A percentile compares a stretch with the other conserved stretches of the same genome.
Evolutionary conservation across 1,140 invertebrate species (phyloP).

Genomic region (Bathynomus jamesi): DNA sequence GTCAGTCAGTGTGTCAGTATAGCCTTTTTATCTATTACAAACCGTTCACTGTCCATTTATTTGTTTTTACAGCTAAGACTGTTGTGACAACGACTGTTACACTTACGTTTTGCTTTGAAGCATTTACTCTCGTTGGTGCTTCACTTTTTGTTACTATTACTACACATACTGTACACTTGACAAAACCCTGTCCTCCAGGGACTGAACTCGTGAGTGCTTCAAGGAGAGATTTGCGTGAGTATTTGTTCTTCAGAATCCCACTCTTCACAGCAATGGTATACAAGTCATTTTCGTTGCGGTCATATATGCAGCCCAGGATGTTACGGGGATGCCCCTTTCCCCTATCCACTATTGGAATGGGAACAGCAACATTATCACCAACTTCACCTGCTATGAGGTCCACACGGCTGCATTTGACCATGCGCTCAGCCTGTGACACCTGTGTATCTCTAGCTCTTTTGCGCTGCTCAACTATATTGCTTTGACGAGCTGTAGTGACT

Average conservation of each 20-base stretch:
- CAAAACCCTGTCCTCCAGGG: conserved; percentile 15
- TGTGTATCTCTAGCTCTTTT: conserved; percentile 1
- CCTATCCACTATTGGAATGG: conserved; percentile 13
- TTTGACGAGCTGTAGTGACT: neutral
- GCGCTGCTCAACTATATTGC: neutral
- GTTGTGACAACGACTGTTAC: too few species aligned
- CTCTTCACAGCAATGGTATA: conserved; percentile 2
- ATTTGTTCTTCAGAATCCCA: conserved; percentile 10
- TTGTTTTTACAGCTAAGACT: too few species aligned
- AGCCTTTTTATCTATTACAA: too few species aligned
- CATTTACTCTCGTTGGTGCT: too few species aligned
- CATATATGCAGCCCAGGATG: conserved; percentile 15
- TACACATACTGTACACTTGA: conserved; percentile 7
- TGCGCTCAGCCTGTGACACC: too few species aligned
- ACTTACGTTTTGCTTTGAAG: too few species aligned
- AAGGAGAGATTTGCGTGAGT: conserved; percentile 11
- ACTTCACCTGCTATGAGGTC: conserved; percentile 11
- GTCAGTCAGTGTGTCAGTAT: too few species aligned
- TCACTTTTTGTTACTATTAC: too few species aligned
- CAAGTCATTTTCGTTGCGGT: conserved; percentile 7
- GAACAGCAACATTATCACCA: conserved; percentile 23
- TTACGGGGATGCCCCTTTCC: conserved; percentile 5
- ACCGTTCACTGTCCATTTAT: too few species aligned
- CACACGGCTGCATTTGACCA: conserved; percentile 11
- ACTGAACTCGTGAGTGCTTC: conserved; percentile 9